Percentiles rank a stretch among this genome's conserved stretches.
Evolutionary conservation across 2,797 vertebrate genomes (phyloP).

Genomic region (Phaenicophaeus curvirostris): DNA sequence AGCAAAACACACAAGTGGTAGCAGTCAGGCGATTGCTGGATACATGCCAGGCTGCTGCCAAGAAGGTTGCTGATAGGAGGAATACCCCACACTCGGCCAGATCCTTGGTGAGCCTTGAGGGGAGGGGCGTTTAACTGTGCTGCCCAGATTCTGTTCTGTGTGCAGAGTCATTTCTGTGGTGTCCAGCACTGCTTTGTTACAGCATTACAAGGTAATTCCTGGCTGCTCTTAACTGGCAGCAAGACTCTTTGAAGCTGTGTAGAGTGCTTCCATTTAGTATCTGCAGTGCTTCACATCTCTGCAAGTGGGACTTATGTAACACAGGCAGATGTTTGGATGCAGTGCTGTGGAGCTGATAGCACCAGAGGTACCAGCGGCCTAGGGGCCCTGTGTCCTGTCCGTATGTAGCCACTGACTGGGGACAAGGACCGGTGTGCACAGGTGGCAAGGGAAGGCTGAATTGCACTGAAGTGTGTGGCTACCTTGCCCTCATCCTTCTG

Average conservation of each 20-base stretch:
- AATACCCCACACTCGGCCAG: not conserved
- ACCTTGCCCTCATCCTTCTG: not conserved
- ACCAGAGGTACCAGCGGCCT: rapidly evolving
- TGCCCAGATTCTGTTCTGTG: not conserved
- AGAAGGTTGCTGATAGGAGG: not conserved
- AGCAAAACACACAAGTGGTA: not conserved
- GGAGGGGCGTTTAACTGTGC: not conserved
- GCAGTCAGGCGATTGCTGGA: not conserved
- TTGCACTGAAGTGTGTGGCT: not conserved
- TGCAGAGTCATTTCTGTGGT: not conserved
- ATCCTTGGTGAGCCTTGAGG: not conserved
- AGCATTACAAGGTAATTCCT: not conserved
- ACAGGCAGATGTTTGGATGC: not conserved
- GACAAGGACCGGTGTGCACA: not conserved
- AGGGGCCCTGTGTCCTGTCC: too few species aligned
- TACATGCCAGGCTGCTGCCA: not conserved
- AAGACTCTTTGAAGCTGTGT: not conserved
- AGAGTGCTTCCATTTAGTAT: not conserved
- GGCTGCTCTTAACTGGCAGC: not conserved
- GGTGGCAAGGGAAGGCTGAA: not conserved
- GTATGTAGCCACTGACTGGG: not conserved
- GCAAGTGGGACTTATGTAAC: rapidly evolving
- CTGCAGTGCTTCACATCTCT: not conserved
- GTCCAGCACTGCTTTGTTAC: not conserved
- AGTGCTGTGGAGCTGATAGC: rapidly evolving